Evolutionary conservation across 2,113 vertebrate species (phyloP).

Genomic region (Elephas maximus): DNA sequence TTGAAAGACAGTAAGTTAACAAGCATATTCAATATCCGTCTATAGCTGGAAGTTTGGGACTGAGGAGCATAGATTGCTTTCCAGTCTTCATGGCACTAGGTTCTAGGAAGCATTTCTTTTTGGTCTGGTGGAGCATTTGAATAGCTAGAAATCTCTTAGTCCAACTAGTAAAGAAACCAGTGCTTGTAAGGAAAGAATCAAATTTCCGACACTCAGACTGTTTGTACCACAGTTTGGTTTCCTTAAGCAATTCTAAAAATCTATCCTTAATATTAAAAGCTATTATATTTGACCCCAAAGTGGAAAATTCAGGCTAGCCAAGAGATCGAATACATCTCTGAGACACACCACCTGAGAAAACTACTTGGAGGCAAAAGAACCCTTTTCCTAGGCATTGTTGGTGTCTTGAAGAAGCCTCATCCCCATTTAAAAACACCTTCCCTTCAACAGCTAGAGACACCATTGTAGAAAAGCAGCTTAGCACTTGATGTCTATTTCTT

Average conservation of each 20-base stretch:
- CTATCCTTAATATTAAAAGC: neutral
- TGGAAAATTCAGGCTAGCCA: neutral
- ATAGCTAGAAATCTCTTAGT: neutral
- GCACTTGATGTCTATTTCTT: neutral
- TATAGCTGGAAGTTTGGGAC: neutral
- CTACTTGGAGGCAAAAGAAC: neutral
- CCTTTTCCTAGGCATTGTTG: neutral
- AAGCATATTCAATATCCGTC: neutral
- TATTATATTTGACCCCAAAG: neutral
- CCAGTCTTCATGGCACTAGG: fast-evolving
- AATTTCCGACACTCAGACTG: neutral
- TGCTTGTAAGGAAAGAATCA: neutral
- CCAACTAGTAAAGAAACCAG: neutral
- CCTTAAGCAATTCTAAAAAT: neutral
- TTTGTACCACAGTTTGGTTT: neutral
- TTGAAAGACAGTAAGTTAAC: fast-evolving
- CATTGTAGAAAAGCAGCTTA: neutral
- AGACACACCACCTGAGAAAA: neutral
- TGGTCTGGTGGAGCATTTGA: neutral
- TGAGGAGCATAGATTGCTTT: fast-evolving
- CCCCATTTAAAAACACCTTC: neutral
- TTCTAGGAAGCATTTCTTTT: fast-evolving
- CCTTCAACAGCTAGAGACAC: neutral
- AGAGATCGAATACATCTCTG: neutral
- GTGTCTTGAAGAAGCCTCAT: neutral